Evolutionary conservation across 2,113 vertebrate species (phyloP).

Genomic region (Semnornis frantzii): DNA sequence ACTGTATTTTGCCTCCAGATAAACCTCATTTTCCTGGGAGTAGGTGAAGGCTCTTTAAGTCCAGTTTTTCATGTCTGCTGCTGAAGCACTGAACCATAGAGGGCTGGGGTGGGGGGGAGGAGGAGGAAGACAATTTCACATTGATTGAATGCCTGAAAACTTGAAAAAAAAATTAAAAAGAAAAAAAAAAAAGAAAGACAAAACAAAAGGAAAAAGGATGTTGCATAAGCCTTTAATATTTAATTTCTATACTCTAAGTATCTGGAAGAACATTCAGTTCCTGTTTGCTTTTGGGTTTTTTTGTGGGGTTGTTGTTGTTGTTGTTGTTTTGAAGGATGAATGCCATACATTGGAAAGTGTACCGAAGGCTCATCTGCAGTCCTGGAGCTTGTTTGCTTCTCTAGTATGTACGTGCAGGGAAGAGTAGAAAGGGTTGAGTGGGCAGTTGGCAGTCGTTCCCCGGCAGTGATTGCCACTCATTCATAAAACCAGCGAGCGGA

Average conservation of each 20-base stretch:
- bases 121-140: conserved; percentile 31
- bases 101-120: background rate
- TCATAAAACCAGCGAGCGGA: conserved; percentile 77
- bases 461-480: conserved; percentile 78
- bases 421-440: conserved; percentile 76
- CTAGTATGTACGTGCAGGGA: conserved; percentile 58
- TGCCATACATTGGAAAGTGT: conserved; percentile 54
- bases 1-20: background rate
- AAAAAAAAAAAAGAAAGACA: too few relatives aligned
- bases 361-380: conserved; percentile 70
- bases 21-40: background rate
- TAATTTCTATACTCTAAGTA: conserved; percentile 68
- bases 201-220: conserved; percentile 24
- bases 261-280: conserved; percentile 72
- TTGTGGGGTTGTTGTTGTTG: too few relatives aligned
- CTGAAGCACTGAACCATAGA: conserved; percentile 49
- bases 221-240: conserved; percentile 71
- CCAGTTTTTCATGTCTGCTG: conserved; percentile 11
- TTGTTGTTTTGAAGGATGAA: conserved; percentile 50
- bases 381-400: conserved; percentile 61
- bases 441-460: conserved; percentile 80
- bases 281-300: background rate
- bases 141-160: conserved; percentile 66
- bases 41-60: conserved; percentile 50
- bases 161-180: background rate